phyloP scores from a whole-genome alignment of 1,140 invertebrate genomes.

The Pseudomyrmex cubaensis region DNA sequence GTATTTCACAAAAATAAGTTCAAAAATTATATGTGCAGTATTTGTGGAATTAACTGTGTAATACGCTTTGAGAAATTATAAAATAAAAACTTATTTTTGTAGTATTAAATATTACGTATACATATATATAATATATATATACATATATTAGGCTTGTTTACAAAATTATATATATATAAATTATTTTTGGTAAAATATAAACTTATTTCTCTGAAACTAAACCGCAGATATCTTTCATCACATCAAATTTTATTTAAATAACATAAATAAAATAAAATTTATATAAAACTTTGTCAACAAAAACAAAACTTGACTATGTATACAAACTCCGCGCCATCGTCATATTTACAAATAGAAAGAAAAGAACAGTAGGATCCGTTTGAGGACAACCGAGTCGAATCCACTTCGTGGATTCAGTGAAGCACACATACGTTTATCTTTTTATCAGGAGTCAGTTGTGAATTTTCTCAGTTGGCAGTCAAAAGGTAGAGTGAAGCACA shows the following conservation, averaged over 20 bases:
- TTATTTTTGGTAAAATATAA: constrained; percentile 14
- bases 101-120: constrained; percentile 25
- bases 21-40: constrained; percentile 45
- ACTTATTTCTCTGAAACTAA: constrained; percentile 38
- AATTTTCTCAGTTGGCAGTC: no score
- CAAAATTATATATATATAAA: constrained; percentile 34
- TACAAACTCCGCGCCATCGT: constrained; percentile 29
- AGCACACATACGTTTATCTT: no score
- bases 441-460: no score
- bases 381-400: no score
- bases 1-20: constrained; percentile 16
- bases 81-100: constrained; percentile 56
- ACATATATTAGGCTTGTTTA: constrained; percentile 35
- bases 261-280: constrained; percentile 15
- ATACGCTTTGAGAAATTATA: constrained; percentile 36
- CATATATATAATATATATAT: constrained; percentile 9
- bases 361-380: no score
- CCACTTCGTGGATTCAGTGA: no score
- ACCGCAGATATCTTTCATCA: constrained; percentile 25
- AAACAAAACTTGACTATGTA: constrained; percentile 31
- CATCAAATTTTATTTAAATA: no score
- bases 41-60: constrained; percentile 48
- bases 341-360: constrained; percentile 15
- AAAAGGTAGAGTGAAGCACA: no score
- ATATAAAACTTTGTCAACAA: constrained; percentile 11